Evolutionary conservation across 2,888 invertebrate genomes (phyloP), one percentile per base, ranked within the genome.

Genomic region (Automeris io): DNA sequence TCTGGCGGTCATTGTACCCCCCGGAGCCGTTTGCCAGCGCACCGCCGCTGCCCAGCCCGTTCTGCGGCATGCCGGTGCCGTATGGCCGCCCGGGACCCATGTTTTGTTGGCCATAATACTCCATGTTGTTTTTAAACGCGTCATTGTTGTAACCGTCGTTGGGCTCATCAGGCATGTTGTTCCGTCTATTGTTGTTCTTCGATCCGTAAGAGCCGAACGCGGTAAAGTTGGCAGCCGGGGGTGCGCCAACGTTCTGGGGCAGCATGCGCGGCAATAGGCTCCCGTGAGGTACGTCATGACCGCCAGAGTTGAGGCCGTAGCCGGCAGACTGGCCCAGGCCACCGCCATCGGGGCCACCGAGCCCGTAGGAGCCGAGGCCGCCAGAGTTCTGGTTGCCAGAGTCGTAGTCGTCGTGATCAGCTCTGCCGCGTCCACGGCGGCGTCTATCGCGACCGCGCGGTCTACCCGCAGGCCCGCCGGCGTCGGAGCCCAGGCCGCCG

Each of bases 1-100:
- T 80, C 83, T 82, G 86, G 81, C 86, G 86, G 85, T 82, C 80
- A 54, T 74, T 75, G 75, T 82, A 82, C 81, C 85, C 85, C 85
- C 79, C 68, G 72, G 82, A 79, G 75, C 83, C 81, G 61, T 78
- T 75, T 45, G 73, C 72, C 76, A 56, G 68, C 75, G 75, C 75
- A 62, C 63, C 62, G 43, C 63, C 75, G 61, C 63, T 61, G 43
- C 63, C 69, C 51, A 58, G 57, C 58, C 67, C 65, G 42, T 51
- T 62, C 48, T 62, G 71, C 34, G 67, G 64, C 63, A 68, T 57
- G 49, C 63, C 62, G 43, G 57, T 52, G 41, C 61, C 64, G 40
- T 60, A 68, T 5, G 80, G 76, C 57, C 78, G 66, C 40, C 78
- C 82, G 6, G 74, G 76, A 32, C 81, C 83, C 66, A 73, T 62